Evolutionary conservation across 2,888 invertebrate species (phyloP), one percentile per base, ranked within the genome.

Genomic region (Macrosiphum euphorbiae): DNA sequence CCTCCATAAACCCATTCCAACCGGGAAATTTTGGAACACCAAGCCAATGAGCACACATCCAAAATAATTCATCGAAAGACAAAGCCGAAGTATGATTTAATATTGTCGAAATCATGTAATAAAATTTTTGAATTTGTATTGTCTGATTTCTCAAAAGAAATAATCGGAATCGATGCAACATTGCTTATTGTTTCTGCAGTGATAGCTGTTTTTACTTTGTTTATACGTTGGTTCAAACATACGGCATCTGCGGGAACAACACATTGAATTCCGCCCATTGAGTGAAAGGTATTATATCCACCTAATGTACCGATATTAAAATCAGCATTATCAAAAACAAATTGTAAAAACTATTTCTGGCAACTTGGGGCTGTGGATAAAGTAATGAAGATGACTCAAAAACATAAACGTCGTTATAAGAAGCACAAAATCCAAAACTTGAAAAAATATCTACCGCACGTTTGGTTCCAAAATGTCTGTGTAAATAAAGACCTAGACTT

Each of bases 191-290:
- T 52, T 52, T 52, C 52, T n/a, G 92, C 84, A 20, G 78, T 92
- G 5, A 52, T n/a, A 35, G n/a, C 35, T 8, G 52, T 88, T 78
- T 78, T 78, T 78, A 78, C 35, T 78, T 78, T 78, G 11, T 78
- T 35, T 78, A 78, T 78, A 78, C 78, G 78, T n/a, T n/a, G 35
- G 35, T 78, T 78, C 13, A 8, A 78, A 35, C 35, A 13, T 35
- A 94, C 94, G 28, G 94, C 61, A 24, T 85, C 47, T 52, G 52
- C 35, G 41, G 95, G 95, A 61, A 94, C 95, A 11, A 95, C 93
- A 86, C 94, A 94, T 88, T 85, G 91, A n/a, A 95, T 95, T n/a
- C 95, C 95, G 35, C 95, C 95, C 95, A 95, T 95, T 85, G 90
- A 88, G 87, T 95, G 95, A 92, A 95, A 95, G 1, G 95, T 95